Percentiles rank a stretch among this genome's conserved stretches.
These are phyloP conservation scores for Philotrypesis tridentata DNA, from an alignment of 1,140 invertebrate genomes.

Conservation along the genomic window DNA sequence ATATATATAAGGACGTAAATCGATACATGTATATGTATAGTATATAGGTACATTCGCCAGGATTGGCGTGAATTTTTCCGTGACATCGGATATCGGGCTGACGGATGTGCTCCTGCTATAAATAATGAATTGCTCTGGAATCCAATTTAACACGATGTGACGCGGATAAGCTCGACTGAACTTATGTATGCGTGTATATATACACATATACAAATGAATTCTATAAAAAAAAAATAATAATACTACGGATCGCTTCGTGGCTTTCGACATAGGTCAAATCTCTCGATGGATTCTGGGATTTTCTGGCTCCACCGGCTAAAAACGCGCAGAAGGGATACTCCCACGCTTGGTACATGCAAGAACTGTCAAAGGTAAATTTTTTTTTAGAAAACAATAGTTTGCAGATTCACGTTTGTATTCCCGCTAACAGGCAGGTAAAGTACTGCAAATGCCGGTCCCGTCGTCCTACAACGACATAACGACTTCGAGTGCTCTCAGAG, in stretches of 20 bases:
- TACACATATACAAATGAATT: not conserved
- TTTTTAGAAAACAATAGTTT: no score
- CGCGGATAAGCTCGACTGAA: not conserved
- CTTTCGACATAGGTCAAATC: constrained; percentile 69
- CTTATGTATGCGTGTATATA: no score
- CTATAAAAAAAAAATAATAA: not conserved
- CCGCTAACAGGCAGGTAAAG: constrained; percentile 72
- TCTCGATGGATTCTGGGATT: constrained; percentile 94
- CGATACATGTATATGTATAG: no score
- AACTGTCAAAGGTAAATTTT: constrained; percentile 1
- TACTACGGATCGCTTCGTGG: not conserved
- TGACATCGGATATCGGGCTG: no score
- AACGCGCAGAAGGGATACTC: constrained; percentile 83
- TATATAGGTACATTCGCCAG: no score
- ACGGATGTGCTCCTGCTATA: not conserved
- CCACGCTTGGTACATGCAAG: constrained; percentile 76
- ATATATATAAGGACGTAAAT: no score
- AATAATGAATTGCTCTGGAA: not conserved
- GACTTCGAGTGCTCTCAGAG: constrained; percentile 83
- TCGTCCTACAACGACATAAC: constrained; percentile 98
- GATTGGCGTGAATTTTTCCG: no score
- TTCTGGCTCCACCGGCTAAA: constrained; percentile 78
- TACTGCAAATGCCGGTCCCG: constrained; percentile 93
- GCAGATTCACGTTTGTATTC: no score
- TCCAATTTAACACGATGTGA: not conserved